Base-by-base conservation (phyloP, 2,888 invertebrate species). In the Ichneumon xanthorius region DNA sequence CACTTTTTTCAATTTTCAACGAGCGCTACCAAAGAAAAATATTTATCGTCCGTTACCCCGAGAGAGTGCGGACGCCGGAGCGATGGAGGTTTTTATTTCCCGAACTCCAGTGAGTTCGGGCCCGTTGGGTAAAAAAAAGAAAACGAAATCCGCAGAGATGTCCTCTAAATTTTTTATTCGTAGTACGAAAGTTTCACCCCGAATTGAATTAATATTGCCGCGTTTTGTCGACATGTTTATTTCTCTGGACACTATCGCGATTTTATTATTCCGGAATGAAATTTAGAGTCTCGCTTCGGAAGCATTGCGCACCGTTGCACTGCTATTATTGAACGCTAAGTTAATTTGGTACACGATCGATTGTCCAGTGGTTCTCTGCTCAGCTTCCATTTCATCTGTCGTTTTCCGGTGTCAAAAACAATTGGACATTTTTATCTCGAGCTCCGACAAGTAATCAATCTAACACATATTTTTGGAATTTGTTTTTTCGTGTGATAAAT, bases 121-220 rank as follows among this genome's bases (percentile, higher is more conserved):
- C 16, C 65, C 48, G 16, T 33, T 33, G 33, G 50, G 19, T 63
- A 50, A 30, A 65, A 50, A 40, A 11, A 40, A 63, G n/a, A 48
- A 50, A 30, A 65, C 26, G 9, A 9, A 40, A 63, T 33, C 11
- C 50, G 16, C 30, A n/a, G 61, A 75, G 48, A 33, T 63, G 33
- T 75, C 6, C 63, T 40, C 4, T 14, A 9, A 58, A 58, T 61
- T 48, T 65, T 76, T 50, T 22, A 53, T 65, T 19, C 7, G 37
- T 11, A 4, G 48, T 50, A 33, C 50, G 65, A 22, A 76, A 76
- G 50, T 63, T 76, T 37, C 16, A 61, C 19, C 63, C 33, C 50
- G 48, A 48, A 30, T 65, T 63, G 48, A 40, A 75, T 75, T 65
- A 75, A 65, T 61, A 45, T 58, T 50, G 63, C 63, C 61, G 33